Percentiles rank a stretch among this genome's conserved stretches.
phyloP scores from a whole-genome alignment of 2,888 invertebrate species.

The Trissolcus japonicus region DNA sequence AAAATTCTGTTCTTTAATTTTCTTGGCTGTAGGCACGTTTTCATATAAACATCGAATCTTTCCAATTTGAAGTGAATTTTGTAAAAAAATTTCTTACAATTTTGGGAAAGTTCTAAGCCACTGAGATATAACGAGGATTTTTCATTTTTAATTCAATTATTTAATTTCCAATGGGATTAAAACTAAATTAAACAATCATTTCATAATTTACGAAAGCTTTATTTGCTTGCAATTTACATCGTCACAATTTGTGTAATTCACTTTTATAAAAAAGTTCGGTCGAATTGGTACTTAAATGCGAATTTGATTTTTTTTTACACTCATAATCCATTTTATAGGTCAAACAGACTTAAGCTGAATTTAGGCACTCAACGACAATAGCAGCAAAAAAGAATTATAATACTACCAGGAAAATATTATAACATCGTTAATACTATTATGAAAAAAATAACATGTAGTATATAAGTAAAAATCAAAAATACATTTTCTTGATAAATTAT shows the following conservation, averaged over 20 bases:
- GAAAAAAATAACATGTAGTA: neutral
- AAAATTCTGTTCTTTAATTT: too few relatives aligned
- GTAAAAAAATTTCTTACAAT: too few relatives aligned
- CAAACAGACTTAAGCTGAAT: conserved; percentile 33
- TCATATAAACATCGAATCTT: too few relatives aligned
- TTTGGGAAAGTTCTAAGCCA: too few relatives aligned
- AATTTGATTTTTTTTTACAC: conserved; percentile 27
- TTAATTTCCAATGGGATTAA: too few relatives aligned
- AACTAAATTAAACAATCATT: too few relatives aligned
- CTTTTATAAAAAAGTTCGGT: conserved; percentile 29
- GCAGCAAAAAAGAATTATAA: conserved; percentile 20
- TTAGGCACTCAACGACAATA: conserved; percentile 50
- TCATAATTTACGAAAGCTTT: neutral
- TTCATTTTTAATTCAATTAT: too few relatives aligned
- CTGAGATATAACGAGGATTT: too few relatives aligned
- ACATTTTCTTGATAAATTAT: too few relatives aligned
- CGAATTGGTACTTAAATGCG: conserved; percentile 9
- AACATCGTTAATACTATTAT: conserved; percentile 19
- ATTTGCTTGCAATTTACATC: conserved; percentile 17
- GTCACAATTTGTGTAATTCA: conserved; percentile 14
- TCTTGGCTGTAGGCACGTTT: too few relatives aligned
- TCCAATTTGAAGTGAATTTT: too few relatives aligned
- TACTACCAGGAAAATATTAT: conserved; percentile 16
- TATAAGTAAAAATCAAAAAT: too few relatives aligned
- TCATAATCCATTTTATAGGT: conserved; percentile 27